Evolutionary conservation across 1,140 invertebrate species (phyloP), one percentile per base, ranked within the genome.

Genomic region (Pseudoatta argentina): DNA sequence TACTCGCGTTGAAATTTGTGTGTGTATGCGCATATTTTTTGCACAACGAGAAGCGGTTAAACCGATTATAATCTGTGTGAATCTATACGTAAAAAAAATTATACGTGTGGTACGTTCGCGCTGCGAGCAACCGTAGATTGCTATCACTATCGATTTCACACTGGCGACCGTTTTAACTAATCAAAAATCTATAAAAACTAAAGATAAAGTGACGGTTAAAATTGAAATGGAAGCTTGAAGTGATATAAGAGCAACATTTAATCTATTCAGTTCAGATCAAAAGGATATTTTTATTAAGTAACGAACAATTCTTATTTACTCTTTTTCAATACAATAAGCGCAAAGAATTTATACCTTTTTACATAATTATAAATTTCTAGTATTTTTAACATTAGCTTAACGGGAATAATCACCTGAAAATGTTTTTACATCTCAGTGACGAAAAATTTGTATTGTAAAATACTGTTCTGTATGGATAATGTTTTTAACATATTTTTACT

Each of bases 41-140:
- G 64, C 4, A 69, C 7, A 48, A 4, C 59, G 24, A 78, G 24
- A 78, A 78, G 44, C 24, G 16, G 24, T 81, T 79, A 79, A 79
- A 39, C 48, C 63, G 48, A 81, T 81, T 69, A 69, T 69, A 57
- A 69, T 81, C 63, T 79, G 66, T 27, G n/a, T 34, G 63, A 69
- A 79, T 79, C n/a, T 53, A 18, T 34, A 55, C 16, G 30, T 24
- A 51, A n/a, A 67, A 53, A 59, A 81, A 69, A 69, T 57, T 66
- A 51, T 21, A 21, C 27, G n/a, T 78, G 27, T 78, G 27, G n/a
- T 66, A 67, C 16, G n/a, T 69, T 69, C 48, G 30, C 53, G 21
- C 61, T 64, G 63, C 48, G 48, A 69, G 53, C 76, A 79, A 81
- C 21, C 21, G 30, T 81, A 57, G 63, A 55, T 81, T 51, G 61